phyloP scores from a whole-genome alignment of 1,140 invertebrate species.

The Oncopodura yosiiana region DNA sequence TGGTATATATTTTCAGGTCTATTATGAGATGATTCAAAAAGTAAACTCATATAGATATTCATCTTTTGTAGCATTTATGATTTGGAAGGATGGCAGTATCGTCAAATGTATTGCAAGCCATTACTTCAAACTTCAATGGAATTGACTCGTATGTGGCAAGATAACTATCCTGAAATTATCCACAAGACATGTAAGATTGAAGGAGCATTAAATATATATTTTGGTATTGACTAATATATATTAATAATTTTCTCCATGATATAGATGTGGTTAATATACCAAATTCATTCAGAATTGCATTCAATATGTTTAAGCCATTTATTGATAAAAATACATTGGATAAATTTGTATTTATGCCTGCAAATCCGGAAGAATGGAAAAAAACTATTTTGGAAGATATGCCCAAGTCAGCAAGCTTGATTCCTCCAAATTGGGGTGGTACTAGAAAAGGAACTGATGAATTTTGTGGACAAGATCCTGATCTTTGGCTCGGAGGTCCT shows the following conservation, averaged over 20 bases:
- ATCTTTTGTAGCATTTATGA: too few relatives aligned
- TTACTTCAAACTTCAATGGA: neutral
- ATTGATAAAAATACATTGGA: slow-evolving; percentile 7
- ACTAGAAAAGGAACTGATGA: slow-evolving; percentile 6
- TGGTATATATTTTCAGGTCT: too few relatives aligned
- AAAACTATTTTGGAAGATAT: neutral
- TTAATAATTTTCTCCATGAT: neutral
- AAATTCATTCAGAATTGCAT: slow-evolving; percentile 8
- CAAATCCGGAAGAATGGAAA: neutral
- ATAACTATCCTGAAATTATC: slow-evolving; percentile 14
- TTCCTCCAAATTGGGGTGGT: slow-evolving; percentile 10
- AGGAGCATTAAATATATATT: too few relatives aligned
- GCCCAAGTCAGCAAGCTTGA: too few relatives aligned
- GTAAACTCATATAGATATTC: too few relatives aligned
- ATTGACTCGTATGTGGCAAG: slow-evolving; percentile 5
- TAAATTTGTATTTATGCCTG: slow-evolving; percentile 8
- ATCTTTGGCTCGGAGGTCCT: slow-evolving; percentile 1
- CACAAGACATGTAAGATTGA: too few relatives aligned
- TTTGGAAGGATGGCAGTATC: neutral
- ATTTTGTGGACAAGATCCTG: slow-evolving; percentile 8
- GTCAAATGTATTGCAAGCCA: slow-evolving; percentile 1
- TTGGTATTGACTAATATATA: too few relatives aligned
- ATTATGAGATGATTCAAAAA: too few relatives aligned
- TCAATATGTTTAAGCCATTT: slow-evolving; percentile 10
- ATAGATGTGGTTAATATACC: slow-evolving; percentile 11